phyloP scores from a whole-genome alignment of 2,797 vertebrate species.

The Mus spretus region DNA sequence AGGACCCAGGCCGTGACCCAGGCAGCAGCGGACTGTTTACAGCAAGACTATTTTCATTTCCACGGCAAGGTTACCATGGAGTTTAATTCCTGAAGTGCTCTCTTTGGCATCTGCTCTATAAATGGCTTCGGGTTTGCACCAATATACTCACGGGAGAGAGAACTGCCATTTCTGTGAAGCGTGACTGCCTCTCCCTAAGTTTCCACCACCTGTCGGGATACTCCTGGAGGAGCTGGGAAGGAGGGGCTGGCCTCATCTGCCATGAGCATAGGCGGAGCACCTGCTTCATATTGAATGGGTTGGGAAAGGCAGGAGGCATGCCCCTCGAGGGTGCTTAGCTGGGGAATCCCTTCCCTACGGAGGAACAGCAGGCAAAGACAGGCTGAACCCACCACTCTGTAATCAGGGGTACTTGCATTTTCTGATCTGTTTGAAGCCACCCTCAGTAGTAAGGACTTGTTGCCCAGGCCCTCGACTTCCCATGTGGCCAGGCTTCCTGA shows the following conservation, averaged over 20 bases:
- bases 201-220: not conserved
- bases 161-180: conserved; percentile 20
- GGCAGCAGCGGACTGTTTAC: conserved; percentile 8
- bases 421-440: not conserved
- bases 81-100: conserved; percentile 66
- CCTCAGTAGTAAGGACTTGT: not conserved
- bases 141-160: conserved; percentile 47
- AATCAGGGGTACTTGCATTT: not conserved
- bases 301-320: not conserved
- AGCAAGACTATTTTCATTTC: conserved; percentile 58
- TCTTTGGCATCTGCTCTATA: conserved; percentile 65
- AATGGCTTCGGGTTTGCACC: conserved; percentile 59
- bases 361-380: not conserved
- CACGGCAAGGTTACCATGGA: conserved; percentile 49
- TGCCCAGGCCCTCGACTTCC: not conserved
- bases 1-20: rapidly evolving
- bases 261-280: rapidly evolving
- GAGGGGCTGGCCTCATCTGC: not conserved
- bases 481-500: not conserved
- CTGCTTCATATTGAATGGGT: not conserved
- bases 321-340: not conserved
- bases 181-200: not conserved
- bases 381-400: not conserved
- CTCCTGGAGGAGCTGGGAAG: not conserved
- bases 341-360: not conserved